A percentile compares a stretch with the other conserved stretches of the same genome.
These are phyloP conservation scores for Spialia ferax DNA, from an alignment of 2,888 invertebrate species.

Conservation along the genomic window DNA sequence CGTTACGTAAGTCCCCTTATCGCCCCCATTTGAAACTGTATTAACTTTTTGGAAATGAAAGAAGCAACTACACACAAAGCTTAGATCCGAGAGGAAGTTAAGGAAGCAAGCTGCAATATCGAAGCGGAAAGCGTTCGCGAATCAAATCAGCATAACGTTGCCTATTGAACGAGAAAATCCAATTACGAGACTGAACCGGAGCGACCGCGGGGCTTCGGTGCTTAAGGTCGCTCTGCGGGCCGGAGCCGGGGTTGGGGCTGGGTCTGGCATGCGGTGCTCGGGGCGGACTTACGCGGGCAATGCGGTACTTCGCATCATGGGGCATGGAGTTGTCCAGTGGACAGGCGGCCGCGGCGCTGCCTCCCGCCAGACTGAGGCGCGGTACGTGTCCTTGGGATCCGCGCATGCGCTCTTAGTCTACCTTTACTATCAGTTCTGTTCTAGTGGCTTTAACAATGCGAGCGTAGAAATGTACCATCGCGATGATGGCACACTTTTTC, in stretches of 20 bases:
- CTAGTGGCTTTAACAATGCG: constrained; percentile 66
- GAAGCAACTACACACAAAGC: constrained; percentile 79
- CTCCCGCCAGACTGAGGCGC: constrained; percentile 81
- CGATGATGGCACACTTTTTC: constrained; percentile 60
- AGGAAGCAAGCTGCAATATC: constrained; percentile 78
- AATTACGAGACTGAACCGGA: constrained; percentile 85
- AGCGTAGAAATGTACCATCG: constrained; percentile 54
- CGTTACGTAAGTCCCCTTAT: constrained; percentile 74
- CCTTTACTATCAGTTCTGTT: constrained; percentile 70
- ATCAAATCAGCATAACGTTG: constrained; percentile 79
- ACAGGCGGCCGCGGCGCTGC: constrained; percentile 76
- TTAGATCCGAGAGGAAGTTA: constrained; percentile 62
- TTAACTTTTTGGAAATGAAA: constrained; percentile 61
- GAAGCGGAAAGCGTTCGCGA: constrained; percentile 82
- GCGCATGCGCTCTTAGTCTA: constrained; percentile 74
- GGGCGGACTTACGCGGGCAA: constrained; percentile 68
- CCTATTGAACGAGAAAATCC: constrained; percentile 83
- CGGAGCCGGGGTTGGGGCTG: constrained; percentile 63
- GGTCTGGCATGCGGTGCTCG: constrained; percentile 74
- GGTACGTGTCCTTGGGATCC: constrained; percentile 75
- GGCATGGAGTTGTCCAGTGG: constrained; percentile 55
- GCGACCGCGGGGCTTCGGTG: constrained; percentile 81
- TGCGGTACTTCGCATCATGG: constrained; percentile 75
- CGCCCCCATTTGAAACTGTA: constrained; percentile 56
- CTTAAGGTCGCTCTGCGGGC: constrained; percentile 76